A percentile compares a stretch with the other conserved stretches of the same genome.
Conservation (phyloP, 2,113 vertebrate genomes). For the Ia io region DNA sequence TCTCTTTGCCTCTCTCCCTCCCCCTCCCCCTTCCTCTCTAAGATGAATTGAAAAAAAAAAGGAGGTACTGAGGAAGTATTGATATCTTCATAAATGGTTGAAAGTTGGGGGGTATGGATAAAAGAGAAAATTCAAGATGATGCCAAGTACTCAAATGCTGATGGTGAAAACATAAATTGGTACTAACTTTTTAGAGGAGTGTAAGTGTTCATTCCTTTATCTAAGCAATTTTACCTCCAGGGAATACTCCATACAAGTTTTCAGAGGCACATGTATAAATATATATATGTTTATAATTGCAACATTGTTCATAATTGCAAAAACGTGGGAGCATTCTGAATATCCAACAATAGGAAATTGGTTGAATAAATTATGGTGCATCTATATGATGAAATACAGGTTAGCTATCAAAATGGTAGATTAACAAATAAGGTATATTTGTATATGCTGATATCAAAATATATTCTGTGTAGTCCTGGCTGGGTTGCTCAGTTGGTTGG, state of each 20-base stretch:
- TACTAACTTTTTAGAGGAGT: not conserved
- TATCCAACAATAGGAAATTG: not conserved
- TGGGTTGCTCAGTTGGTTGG: not conserved
- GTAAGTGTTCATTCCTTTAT: not conserved
- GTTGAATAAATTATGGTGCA: not conserved
- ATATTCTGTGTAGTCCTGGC: not conserved
- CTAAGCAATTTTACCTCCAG: not conserved
- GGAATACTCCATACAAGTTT: not conserved
- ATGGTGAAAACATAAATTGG: not conserved
- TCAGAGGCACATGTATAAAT: not conserved
- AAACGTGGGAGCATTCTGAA: not conserved
- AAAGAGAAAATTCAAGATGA: not conserved
- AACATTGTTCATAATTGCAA: not conserved
- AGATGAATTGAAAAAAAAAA: too few relatives aligned
- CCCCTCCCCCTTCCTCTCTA: too few relatives aligned
- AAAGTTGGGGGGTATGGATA: not conserved
- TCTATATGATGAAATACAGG: not conserved
- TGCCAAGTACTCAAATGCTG: not conserved
- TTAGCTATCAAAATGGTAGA: not conserved
- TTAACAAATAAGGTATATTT: not conserved
- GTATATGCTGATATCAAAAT: not conserved
- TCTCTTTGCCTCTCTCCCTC: too few relatives aligned
- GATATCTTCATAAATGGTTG: constrained; percentile 4
- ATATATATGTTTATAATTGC: not conserved
- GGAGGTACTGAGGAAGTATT: not conserved